phyloP scores from a whole-genome alignment of 2,888 invertebrate genomes.

The Octodonta nipae region DNA sequence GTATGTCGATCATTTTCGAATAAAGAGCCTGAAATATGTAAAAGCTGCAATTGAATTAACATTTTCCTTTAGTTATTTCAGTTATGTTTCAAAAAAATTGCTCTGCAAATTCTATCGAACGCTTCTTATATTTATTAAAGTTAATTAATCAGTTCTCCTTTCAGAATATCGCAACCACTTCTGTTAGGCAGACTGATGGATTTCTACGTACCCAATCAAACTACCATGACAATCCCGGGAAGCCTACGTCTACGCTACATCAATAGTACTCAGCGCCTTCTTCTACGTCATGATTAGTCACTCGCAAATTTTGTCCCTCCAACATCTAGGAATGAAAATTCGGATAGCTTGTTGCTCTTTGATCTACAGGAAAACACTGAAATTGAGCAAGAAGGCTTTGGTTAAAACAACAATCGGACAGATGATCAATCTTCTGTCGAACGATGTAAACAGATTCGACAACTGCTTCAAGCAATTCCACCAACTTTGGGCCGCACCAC shows the following conservation, averaged over 20 bases:
- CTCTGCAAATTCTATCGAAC: too few relatives aligned
- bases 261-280: conserved; percentile 31
- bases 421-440: conserved; percentile 48
- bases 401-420: conserved; percentile 67
- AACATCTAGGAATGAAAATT: conserved; percentile 68
- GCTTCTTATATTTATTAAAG: too few relatives aligned
- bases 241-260: conserved; percentile 20
- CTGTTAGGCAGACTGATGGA: conserved; percentile 22
- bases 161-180: conserved; percentile 23
- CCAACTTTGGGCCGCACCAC: conserved; percentile 67
- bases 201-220: conserved; percentile 19
- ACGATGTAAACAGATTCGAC: conserved; percentile 79
- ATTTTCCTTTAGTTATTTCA: too few relatives aligned
- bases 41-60: too few relatives aligned
- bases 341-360: conserved; percentile 51
- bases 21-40: too few relatives aligned
- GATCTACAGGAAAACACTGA: conserved; percentile 52
- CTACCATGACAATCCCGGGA: conserved; percentile 13
- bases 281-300: conserved; percentile 52
- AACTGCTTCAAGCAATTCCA: conserved; percentile 64
- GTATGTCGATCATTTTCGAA: too few relatives aligned
- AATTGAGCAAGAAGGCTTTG: conserved; percentile 66
- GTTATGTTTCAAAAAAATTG: too few relatives aligned
- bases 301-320: conserved; percentile 77
- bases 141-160: too few relatives aligned